Percentiles rank a stretch among this genome's conserved stretches.
Evolutionary conservation across 2,888 invertebrate genomes (phyloP).

Genomic region (Mamestra brassicae): DNA sequence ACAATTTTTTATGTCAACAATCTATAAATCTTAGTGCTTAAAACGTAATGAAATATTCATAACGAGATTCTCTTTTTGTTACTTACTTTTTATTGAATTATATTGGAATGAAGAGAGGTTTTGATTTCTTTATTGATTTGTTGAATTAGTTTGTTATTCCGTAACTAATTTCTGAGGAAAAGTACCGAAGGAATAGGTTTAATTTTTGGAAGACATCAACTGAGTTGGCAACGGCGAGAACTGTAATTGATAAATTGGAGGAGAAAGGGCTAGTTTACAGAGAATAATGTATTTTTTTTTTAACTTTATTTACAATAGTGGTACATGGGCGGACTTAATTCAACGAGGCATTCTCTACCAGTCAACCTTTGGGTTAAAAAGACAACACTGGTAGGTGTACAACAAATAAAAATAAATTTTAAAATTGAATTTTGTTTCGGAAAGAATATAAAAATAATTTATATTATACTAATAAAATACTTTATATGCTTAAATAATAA

Average conservation of each 20-base stretch:
- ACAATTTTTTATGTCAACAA: conserved; percentile 84
- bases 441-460: no score
- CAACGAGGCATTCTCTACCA: no score
- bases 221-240: neutral
- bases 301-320: no score
- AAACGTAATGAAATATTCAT: conserved; percentile 74
- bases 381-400: no score
- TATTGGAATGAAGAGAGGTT: conserved; percentile 45
- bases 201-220: neutral
- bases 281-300: neutral
- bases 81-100: conserved; percentile 45
- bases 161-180: neutral
- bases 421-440: no score
- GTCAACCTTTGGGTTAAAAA: no score
- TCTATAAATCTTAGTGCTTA: conserved; percentile 80
- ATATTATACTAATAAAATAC: no score
- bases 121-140: conserved; percentile 30
- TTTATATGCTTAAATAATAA: no score
- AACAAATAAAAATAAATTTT: no score
- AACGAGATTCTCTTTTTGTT: conserved; percentile 52
- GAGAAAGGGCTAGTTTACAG: neutral
- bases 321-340: no score
- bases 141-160: conserved; percentile 8
- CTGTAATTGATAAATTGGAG: neutral
- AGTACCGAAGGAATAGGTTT: neutral